These are phyloP conservation scores for Cylloceria caligata DNA, from an alignment of 2,888 invertebrate genomes.

Conservation along the genomic window DNA sequence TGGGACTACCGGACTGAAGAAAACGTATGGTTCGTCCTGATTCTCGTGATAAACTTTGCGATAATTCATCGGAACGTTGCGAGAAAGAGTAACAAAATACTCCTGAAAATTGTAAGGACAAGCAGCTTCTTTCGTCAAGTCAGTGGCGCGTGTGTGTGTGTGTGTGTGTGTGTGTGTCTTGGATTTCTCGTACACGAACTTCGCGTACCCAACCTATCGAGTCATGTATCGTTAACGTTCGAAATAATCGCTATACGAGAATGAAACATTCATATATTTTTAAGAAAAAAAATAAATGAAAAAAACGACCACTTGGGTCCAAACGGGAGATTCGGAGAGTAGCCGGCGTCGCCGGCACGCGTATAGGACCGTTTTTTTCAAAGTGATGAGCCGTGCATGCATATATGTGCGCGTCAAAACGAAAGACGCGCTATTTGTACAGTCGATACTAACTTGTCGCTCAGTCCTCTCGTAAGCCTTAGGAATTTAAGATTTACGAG, in stretches of 20 bases:
- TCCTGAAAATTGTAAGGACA: constrained; percentile 18
- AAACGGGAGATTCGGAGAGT: constrained; percentile 54
- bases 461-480: constrained; percentile 77
- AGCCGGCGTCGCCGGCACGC: constrained; percentile 26
- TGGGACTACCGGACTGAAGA: constrained; percentile 1
- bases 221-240: constrained; percentile 64
- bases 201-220: constrained; percentile 56
- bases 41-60: constrained; percentile 28
- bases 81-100: not conserved
- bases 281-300: constrained; percentile 56
- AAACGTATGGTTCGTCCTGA: constrained; percentile 2
- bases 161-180: not conserved
- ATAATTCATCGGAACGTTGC: constrained; percentile 26
- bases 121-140: constrained; percentile 5
- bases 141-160: constrained; percentile 13
- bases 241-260: constrained; percentile 65
- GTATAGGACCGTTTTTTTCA: constrained; percentile 36
- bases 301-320: constrained; percentile 57
- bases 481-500: constrained; percentile 70
- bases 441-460: constrained; percentile 79
- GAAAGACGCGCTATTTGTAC: constrained; percentile 77
- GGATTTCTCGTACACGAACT: constrained; percentile 35
- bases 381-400: constrained; percentile 18
- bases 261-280: constrained; percentile 68
- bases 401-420: constrained; percentile 67